phyloP scores from a whole-genome alignment of 2,113 vertebrate species.

The Danio rerio region GRCz12tu NC_133182.1:34370001-34370500 shows the following conservation, averaged over 20 bases:
- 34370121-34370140: no score
- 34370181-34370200: no score
- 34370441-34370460: not conserved
- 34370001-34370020: no score
- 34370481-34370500: not conserved
- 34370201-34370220: no score
- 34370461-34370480: not conserved
- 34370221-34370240: not conserved
- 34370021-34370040: no score
- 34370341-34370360: not conserved
- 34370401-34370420: conserved; percentile 12
- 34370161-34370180: no score
- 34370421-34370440: not conserved
- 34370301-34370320: not conserved
- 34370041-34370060: no score
- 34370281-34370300: not conserved
- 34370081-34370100: no score
- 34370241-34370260: not conserved
- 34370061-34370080: no score
- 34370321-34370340: not conserved
- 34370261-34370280: not conserved
- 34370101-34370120: no score
- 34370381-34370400: not conserved
- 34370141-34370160: no score
- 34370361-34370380: no score